phyloP scores from a whole-genome alignment of 2,797 vertebrate genomes.

The Allobates femoralis region DNA sequence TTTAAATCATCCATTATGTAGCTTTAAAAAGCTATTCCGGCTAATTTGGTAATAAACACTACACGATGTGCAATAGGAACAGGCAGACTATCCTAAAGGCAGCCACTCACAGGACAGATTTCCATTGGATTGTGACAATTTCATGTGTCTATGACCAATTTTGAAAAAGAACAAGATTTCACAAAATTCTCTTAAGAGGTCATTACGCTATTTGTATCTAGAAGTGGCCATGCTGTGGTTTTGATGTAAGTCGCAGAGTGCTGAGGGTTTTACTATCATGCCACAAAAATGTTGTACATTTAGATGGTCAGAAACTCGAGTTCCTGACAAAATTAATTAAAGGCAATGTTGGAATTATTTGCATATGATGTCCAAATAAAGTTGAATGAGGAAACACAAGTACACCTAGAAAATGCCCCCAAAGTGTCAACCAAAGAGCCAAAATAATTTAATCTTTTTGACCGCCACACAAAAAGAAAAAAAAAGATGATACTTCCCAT shows the following conservation, averaged over 20 bases:
- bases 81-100: background rate
- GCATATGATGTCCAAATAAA: background rate
- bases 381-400: background rate
- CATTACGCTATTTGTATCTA: no score
- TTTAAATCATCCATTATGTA: slow-evolving; percentile 5
- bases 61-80: background rate
- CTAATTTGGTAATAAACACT: background rate
- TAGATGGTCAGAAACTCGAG: no score
- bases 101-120: background rate
- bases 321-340: no score
- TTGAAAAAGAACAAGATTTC: no score
- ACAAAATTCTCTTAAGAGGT: no score
- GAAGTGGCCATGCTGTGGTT: no score
- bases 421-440: background rate
- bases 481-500: background rate
- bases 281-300: no score
- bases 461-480: no score
- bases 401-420: background rate
- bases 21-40: slow-evolving; percentile 2
- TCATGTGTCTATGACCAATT: no score
- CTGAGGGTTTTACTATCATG: no score
- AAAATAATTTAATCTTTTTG: background rate
- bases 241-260: no score
- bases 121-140: background rate
- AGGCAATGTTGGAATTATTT: no score